These are phyloP conservation scores for Lepidotrigona ventralis DNA, from an alignment of 1,140 invertebrate genomes.

Conservation along the genomic window DNA sequence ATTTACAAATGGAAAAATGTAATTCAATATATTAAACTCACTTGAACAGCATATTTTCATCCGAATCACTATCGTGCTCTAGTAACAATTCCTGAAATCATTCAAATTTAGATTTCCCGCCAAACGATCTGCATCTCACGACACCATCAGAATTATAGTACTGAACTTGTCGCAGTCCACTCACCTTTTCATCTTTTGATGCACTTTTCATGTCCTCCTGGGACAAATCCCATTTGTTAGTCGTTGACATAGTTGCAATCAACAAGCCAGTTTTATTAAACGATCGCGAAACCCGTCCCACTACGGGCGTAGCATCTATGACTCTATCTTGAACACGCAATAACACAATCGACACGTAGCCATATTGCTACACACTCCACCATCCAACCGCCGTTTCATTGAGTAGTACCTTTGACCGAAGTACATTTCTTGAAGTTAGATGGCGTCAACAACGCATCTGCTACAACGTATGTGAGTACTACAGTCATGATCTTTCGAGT, in stretches of 20 bases:
- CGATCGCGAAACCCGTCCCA: not conserved
- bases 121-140: not conserved
- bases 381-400: slow-evolving; percentile 5
- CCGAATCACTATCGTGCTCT: slow-evolving; percentile 74
- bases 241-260: slow-evolving; percentile 46
- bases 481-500: too few relatives aligned
- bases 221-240: slow-evolving; percentile 63
- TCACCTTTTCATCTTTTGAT: slow-evolving; percentile 73
- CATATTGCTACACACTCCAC: slow-evolving; percentile 37
- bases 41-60: slow-evolving; percentile 74
- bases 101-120: slow-evolving; percentile 45
- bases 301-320: not conserved
- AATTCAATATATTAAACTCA: slow-evolving; percentile 48
- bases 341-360: slow-evolving; percentile 23
- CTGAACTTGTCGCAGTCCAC: slow-evolving; percentile 6
- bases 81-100: slow-evolving; percentile 69
- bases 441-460: not conserved
- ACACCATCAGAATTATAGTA: not conserved
- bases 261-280: not conserved
- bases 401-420: not conserved
- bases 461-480: not conserved
- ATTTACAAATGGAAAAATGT: not conserved
- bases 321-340: not conserved
- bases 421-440: not conserved
- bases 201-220: slow-evolving; percentile 67